These are phyloP conservation scores for Epicauta chinensis DNA, from an alignment of 1,140 invertebrate genomes.

Conservation along the genomic window DNA sequence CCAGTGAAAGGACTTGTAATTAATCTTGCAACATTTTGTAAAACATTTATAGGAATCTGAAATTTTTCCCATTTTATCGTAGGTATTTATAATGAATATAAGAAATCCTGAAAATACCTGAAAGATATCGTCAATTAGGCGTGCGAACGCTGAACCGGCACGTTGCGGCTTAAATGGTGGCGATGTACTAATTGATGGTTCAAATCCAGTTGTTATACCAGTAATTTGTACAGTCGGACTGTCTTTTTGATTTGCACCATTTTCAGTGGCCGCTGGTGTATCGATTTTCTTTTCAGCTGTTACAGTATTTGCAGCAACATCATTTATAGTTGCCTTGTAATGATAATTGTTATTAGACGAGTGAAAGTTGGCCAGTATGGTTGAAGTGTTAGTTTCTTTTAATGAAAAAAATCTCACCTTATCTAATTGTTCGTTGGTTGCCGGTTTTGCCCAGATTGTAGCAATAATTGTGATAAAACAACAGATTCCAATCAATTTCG, in stretches of 20 bases:
- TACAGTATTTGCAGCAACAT: slow-evolving; percentile 30
- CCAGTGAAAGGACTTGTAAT: slow-evolving; percentile 36
- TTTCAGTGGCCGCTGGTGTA: background rate
- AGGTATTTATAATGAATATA: background rate
- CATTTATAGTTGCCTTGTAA: slow-evolving; percentile 30
- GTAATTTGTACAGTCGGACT: slow-evolving; percentile 27
- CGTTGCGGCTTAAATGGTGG: slow-evolving; percentile 33
- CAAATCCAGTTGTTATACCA: slow-evolving; percentile 28
- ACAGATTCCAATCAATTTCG: slow-evolving; percentile 9
- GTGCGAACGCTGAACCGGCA: slow-evolving; percentile 33
- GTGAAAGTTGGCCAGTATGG: background rate
- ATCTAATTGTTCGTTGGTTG: slow-evolving; percentile 29
- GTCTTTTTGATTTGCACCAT: background rate
- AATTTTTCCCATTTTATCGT: background rate
- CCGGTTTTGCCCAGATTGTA: slow-evolving; percentile 14
- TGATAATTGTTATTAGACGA: background rate
- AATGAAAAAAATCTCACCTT: slow-evolving; percentile 23
- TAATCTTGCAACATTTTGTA: slow-evolving; percentile 33
- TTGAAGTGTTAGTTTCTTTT: background rate
- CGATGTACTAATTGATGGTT: slow-evolving; percentile 15
- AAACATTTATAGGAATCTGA: slow-evolving; percentile 37
- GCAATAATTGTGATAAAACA: slow-evolving; percentile 10
- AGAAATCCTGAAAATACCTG: slow-evolving; percentile 21
- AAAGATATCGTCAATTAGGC: slow-evolving; percentile 38
- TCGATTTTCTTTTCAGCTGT: slow-evolving; percentile 19